Evolutionary conservation across 2,113 vertebrate species (phyloP).

Genomic region (Phalacrocorax carbo): DNA sequence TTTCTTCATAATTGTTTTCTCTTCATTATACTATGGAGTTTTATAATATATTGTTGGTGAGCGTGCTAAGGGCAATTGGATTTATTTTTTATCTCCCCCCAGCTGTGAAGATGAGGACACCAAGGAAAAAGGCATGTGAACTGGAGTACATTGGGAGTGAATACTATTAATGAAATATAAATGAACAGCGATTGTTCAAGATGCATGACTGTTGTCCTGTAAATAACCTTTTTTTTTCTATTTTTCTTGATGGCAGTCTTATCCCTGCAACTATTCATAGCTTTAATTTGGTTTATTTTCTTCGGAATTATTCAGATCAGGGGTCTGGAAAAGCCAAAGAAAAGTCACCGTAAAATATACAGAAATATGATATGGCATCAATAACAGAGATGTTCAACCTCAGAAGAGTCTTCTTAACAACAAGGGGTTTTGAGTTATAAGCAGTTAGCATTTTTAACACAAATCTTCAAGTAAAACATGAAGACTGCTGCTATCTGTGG

Average conservation of each 20-base stretch:
- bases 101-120: background rate
- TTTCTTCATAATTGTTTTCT: background rate
- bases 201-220: rapidly evolving
- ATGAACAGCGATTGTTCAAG: background rate
- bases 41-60: background rate
- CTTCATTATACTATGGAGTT: background rate
- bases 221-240: background rate
- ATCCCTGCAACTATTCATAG: background rate
- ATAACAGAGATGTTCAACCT: background rate
- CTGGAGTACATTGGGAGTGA: background rate
- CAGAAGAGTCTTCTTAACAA: background rate
- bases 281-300: background rate
- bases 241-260: background rate
- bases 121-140: background rate
- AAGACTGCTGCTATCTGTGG: background rate
- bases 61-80: background rate
- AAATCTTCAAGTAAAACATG: background rate
- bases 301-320: background rate
- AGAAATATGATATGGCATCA: background rate
- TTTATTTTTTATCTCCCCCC: background rate
- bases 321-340: background rate
- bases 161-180: background rate
- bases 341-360: background rate
- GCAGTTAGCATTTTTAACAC: background rate
- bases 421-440: background rate